Evolutionary conservation across 2,888 invertebrate species (phyloP).

Genomic region (Scelioninae gen. 1): DNA sequence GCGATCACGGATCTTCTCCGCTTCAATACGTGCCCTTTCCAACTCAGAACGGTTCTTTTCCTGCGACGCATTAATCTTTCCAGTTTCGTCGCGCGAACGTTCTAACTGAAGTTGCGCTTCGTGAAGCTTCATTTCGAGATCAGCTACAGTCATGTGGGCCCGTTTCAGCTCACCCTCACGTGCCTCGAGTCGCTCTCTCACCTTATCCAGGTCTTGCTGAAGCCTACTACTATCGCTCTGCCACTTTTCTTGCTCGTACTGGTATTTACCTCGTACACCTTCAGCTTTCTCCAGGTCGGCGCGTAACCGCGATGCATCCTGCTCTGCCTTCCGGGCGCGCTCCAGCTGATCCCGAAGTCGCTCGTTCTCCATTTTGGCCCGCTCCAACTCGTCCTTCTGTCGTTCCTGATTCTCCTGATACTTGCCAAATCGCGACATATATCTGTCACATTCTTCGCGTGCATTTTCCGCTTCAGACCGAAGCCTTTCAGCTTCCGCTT

Average conservation of each 20-base stretch:
- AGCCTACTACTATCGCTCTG: slow-evolving; percentile 86
- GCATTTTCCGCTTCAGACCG: slow-evolving; percentile 90
- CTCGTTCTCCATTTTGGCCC: slow-evolving; percentile 92
- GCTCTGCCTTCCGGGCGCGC: slow-evolving; percentile 89
- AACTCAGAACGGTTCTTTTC: slow-evolving; percentile 92
- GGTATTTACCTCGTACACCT: slow-evolving; percentile 91
- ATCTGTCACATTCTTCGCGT: slow-evolving; percentile 91
- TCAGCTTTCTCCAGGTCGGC: slow-evolving; percentile 91
- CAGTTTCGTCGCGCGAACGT: slow-evolving; percentile 90
- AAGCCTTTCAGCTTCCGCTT: slow-evolving; percentile 90
- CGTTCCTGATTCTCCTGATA: slow-evolving; percentile 89
- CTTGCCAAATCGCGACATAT: slow-evolving; percentile 89
- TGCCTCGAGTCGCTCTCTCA: slow-evolving; percentile 90
- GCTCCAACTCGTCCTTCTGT: slow-evolving; percentile 90
- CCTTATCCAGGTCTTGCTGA: slow-evolving; percentile 87
- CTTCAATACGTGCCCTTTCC: slow-evolving; percentile 94
- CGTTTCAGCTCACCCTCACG: slow-evolving; percentile 91
- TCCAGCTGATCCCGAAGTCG: slow-evolving; percentile 91
- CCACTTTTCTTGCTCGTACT: slow-evolving; percentile 89
- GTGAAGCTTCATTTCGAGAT: slow-evolving; percentile 90
- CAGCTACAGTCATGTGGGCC: slow-evolving; percentile 87
- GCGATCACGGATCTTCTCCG: slow-evolving; percentile 94
- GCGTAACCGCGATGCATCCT: slow-evolving; percentile 88
- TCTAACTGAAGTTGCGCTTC: slow-evolving; percentile 93
- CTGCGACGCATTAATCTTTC: slow-evolving; percentile 89